A percentile compares a stretch with the other conserved stretches of the same genome.
Conservation (phyloP, 2,113 vertebrate genomes). For the chimpanzee (Pan troglodytes) region DNA sequence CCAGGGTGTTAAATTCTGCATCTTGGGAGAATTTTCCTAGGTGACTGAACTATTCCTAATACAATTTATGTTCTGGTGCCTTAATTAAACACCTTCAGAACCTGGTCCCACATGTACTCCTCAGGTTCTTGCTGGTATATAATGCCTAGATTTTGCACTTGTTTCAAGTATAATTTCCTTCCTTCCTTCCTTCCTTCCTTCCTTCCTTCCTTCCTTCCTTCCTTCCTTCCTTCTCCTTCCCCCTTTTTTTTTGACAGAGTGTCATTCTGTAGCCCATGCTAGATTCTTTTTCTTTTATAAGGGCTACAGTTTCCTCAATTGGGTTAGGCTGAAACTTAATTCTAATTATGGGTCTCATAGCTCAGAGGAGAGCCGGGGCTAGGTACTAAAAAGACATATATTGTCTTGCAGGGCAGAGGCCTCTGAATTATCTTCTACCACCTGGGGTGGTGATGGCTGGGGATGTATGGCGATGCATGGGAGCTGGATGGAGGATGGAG, state of each 20-base stretch:
- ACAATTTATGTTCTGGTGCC: not conserved
- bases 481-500: not conserved
- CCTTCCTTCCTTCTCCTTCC: no score
- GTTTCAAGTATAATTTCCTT: not conserved
- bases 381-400: not conserved
- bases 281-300: not conserved
- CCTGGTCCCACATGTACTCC: not conserved
- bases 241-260: no score
- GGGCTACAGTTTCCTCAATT: not conserved
- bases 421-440: not conserved
- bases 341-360: not conserved
- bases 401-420: not conserved
- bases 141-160: not conserved
- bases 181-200: fast-evolving
- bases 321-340: not conserved
- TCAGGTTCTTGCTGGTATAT: not conserved
- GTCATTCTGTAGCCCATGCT: no score
- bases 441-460: not conserved
- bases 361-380: not conserved
- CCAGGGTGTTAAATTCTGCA: not conserved
- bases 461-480: not conserved
- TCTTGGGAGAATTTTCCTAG: not conserved
- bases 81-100: conserved; percentile 2
- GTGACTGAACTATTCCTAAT: not conserved
- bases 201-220: fast-evolving